Evolutionary conservation across 2,113 vertebrate genomes (phyloP).

Genomic region (Nannospalax galili): DNA sequence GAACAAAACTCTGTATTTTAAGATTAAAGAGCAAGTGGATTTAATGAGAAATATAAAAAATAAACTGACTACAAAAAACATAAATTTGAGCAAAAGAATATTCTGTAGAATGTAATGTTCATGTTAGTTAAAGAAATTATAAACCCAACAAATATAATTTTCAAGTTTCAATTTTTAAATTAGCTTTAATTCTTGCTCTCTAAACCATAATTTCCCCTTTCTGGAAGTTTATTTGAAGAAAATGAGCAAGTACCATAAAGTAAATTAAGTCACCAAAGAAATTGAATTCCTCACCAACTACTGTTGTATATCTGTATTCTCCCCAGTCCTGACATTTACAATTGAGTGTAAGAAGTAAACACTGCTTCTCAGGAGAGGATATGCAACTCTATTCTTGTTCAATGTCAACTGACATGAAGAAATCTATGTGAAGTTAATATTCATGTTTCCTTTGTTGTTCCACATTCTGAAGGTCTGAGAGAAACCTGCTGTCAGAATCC

Average conservation of each 20-base stretch:
- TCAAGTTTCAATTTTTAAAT: not conserved
- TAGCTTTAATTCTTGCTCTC: not conserved
- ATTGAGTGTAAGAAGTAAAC: not conserved
- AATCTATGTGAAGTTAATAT: slow-evolving; percentile 59
- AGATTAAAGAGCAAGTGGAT: not conserved
- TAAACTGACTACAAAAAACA: not conserved
- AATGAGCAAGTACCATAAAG: not conserved
- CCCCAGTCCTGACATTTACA: slow-evolving; percentile 15
- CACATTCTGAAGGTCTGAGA: not conserved
- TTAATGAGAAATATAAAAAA: not conserved
- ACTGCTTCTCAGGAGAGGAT: slow-evolving; percentile 1
- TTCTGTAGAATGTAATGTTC: not conserved
- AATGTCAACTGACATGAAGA: slow-evolving; percentile 11
- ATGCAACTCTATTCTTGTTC: not conserved
- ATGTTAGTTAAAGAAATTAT: not conserved
- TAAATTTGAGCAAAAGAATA: not conserved
- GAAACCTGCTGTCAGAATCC: not conserved
- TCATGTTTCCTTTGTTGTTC: slow-evolving; percentile 28
- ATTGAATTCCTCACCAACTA: not conserved
- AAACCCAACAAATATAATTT: not conserved
- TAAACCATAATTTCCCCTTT: not conserved
- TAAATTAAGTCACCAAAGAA: not conserved
- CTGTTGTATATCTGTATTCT: not conserved
- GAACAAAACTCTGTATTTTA: not conserved
- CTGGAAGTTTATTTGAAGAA: not conserved